phyloP scores from a whole-genome alignment of 1,140 invertebrate genomes.

The Idris sp. region DNA sequence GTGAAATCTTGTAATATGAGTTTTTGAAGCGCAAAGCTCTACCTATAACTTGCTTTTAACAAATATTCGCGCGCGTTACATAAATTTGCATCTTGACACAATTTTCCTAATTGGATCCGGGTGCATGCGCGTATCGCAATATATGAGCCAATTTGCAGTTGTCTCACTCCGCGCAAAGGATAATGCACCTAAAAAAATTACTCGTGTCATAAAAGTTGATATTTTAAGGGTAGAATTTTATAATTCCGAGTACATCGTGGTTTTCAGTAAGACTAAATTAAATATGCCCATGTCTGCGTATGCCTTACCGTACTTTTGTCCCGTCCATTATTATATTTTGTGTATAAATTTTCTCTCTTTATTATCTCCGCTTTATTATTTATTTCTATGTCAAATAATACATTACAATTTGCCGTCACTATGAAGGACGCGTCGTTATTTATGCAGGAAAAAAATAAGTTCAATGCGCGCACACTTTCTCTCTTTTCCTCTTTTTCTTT shows the following conservation, averaged over 20 bases:
- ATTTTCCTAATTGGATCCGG: conserved; percentile 62
- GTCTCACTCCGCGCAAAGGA: conserved; percentile 43
- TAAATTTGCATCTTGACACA: conserved; percentile 59
- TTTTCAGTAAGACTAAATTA: conserved; percentile 38
- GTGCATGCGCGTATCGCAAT: conserved; percentile 43
- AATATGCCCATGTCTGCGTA: conserved; percentile 3
- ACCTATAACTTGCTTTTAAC: conserved; percentile 45
- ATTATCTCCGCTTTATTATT: conserved; percentile 14
- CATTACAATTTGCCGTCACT: conserved; percentile 21
- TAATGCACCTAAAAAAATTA: conserved; percentile 44
- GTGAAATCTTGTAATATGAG: conserved; percentile 44
- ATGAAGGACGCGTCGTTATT: conserved; percentile 23
- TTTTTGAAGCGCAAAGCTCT: conserved; percentile 23
- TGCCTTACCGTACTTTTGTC: conserved; percentile 9
- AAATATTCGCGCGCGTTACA: conserved; percentile 51
- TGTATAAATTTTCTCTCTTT: conserved; percentile 29
- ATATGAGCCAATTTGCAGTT: conserved; percentile 58
- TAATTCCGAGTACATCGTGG: conserved; percentile 38
- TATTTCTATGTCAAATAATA: conserved; percentile 19
- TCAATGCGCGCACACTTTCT: not conserved
- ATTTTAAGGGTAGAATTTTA: conserved; percentile 51
- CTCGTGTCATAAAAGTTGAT: conserved; percentile 49
- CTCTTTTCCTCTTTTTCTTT: no score
- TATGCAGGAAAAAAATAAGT: not conserved
- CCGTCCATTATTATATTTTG: conserved; percentile 22